Conservation (phyloP, 2,888 invertebrate species). For the Scelioninae gen. 1 region DNA sequence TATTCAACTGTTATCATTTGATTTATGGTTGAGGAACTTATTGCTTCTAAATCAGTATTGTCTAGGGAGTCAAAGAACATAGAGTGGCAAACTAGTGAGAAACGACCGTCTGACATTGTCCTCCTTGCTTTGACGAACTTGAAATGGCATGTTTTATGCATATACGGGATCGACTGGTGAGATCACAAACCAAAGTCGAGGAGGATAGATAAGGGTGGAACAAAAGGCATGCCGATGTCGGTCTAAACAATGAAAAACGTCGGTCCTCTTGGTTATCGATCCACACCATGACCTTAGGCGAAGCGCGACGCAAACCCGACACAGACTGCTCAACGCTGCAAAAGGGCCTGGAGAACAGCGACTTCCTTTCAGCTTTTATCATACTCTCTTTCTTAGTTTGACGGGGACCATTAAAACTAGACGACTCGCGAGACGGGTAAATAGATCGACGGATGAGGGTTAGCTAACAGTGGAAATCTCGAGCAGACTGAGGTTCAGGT, state of each 20-base stretch:
- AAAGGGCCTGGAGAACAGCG: conserved; percentile 30
- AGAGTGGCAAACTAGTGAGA: too few relatives aligned
- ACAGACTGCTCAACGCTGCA: conserved; percentile 45
- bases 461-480: conserved; percentile 6
- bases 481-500: too few relatives aligned
- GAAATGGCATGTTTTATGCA: not conserved
- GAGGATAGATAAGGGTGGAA: conserved; percentile 17
- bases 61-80: too few relatives aligned
- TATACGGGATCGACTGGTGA: not conserved
- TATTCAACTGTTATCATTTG: too few relatives aligned
- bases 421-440: conserved; percentile 43
- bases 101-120: too few relatives aligned
- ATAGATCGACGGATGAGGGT: conserved; percentile 29
- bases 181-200: conserved; percentile 16
- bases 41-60: too few relatives aligned
- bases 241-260: conserved; percentile 54
- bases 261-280: conserved; percentile 54
- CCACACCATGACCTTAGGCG: conserved; percentile 60
- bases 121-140: too few relatives aligned
- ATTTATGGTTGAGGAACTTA: too few relatives aligned
- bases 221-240: conserved; percentile 38
- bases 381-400: conserved; percentile 28
- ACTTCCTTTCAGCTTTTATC: conserved; percentile 49
- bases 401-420: conserved; percentile 34
- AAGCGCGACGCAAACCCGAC: conserved; percentile 34